Conservation (phyloP, 2,797 vertebrate genomes). For the Malacoctenus gilli region DNA sequence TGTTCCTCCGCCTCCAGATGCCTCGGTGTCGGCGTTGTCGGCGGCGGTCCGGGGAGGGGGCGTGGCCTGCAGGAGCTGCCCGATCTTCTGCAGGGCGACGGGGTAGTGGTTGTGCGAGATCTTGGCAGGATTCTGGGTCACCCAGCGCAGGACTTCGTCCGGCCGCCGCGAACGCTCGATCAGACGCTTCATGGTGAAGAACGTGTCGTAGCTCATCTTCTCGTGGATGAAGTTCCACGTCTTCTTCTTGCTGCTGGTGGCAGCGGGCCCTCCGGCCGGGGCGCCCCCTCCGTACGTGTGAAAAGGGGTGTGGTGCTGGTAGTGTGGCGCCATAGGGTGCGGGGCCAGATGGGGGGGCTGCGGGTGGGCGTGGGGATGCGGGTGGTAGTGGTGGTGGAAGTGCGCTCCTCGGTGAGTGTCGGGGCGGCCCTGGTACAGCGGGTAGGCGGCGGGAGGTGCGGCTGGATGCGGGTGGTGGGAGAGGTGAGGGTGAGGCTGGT, state of each 20-base stretch:
- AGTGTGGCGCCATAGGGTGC: conserved; percentile 56
- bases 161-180: conserved; percentile 88
- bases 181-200: conserved; percentile 91
- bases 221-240: conserved; percentile 90
- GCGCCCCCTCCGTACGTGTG: conserved; percentile 40
- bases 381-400: conserved; percentile 72
- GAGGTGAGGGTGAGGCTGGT: conserved; percentile 58
- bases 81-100: conserved; percentile 89
- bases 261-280: accelerated
- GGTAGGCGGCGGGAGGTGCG: conserved; percentile 61
- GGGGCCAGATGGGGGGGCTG: conserved; percentile 65
- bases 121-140: conserved; percentile 91
- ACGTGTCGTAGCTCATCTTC: conserved; percentile 91
- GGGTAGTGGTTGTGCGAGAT: conserved; percentile 91
- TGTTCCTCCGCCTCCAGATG: not conserved
- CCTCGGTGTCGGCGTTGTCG: not conserved
- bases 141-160: conserved; percentile 91
- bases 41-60: not conserved
- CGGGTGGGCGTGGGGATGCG: conserved; percentile 45
- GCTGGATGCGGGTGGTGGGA: conserved; percentile 56
- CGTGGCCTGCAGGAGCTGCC: conserved; percentile 82
- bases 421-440: conserved; percentile 72
- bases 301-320: conserved; percentile 69
- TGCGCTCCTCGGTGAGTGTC: conserved; percentile 70
- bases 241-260: conserved; percentile 76